These are phyloP conservation scores for Clavelina lepadiformis DNA, from an alignment of 23 tunicate genomes.

Conservation along the genomic window DNA sequence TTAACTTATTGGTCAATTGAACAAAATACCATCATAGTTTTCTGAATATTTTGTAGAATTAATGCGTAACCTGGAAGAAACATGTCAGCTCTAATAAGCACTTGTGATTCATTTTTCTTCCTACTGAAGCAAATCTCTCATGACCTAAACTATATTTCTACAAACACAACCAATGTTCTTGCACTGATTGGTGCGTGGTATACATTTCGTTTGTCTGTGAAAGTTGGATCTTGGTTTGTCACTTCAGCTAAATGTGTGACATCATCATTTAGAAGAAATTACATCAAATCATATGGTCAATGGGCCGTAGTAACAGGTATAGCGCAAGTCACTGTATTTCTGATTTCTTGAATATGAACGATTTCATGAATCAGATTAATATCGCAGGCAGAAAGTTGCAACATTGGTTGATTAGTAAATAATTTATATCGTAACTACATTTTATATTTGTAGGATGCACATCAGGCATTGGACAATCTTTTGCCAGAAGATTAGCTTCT, in stretches of 20 bases:
- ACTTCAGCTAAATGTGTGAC: conserved; percentile 1
- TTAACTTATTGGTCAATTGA: no score
- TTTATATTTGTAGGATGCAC: conserved; percentile 71
- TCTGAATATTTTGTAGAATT: no score
- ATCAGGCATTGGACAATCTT: conserved; percentile 71
- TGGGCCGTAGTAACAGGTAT: conserved; percentile 90
- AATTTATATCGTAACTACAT: no score
- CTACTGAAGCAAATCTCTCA: conserved; percentile 31
- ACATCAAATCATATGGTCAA: conserved; percentile 67
- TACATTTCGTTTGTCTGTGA: conserved; percentile 37
- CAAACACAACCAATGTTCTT: conserved; percentile 19
- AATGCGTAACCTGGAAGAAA: no score
- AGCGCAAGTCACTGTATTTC: neutral
- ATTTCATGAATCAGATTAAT: no score
- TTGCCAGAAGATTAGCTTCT: conserved; percentile 40
- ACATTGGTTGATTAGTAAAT: no score
- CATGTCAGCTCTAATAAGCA: no score
- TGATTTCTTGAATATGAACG: no score
- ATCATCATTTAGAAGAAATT: conserved; percentile 11
- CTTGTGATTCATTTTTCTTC: conserved; percentile 59
- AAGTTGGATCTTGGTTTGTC: conserved; percentile 14
- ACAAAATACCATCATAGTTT: no score
- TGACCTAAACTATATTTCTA: conserved; percentile 10
- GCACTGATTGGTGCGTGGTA: conserved; percentile 82
- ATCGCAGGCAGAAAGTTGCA: no score